phyloP scores from a whole-genome alignment of 2,797 vertebrate species.

The Syngnathus rostellatus region DNA sequence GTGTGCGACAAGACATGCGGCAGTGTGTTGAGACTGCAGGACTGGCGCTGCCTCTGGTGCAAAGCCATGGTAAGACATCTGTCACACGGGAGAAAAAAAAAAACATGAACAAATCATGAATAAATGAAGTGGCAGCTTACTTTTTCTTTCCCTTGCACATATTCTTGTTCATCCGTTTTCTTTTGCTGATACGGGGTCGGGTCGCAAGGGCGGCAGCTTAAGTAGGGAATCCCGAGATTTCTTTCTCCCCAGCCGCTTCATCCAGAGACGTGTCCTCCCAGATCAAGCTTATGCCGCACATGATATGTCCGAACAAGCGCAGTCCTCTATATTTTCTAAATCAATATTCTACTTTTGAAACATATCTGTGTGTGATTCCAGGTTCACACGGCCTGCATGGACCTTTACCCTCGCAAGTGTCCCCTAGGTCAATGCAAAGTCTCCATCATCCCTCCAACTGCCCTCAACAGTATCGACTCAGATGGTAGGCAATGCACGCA shows the following conservation, averaged over 20 bases:
- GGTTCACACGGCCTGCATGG: conserved; percentile 97
- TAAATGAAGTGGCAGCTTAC: neutral
- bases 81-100: neutral
- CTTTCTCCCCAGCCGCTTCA: no score
- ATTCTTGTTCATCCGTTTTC: no score
- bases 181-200: no score
- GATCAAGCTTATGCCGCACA: no score
- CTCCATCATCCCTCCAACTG: conserved; percentile 96
- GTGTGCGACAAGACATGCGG: conserved; percentile 98
- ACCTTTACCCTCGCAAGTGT: conserved; percentile 87
- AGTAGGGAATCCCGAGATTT: no score
- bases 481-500: conserved; percentile 75
- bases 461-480: conserved; percentile 98
- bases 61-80: conserved; percentile 84
- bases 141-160: neutral
- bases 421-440: conserved; percentile 97
- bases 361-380: conserved; percentile 34
- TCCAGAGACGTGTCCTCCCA: no score
- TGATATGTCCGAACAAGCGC: no score
- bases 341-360: no score
- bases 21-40: conserved; percentile 91
- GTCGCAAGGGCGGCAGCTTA: no score
- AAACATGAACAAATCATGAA: neutral
- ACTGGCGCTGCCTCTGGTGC: conserved; percentile 99
- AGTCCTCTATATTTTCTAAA: no score